A percentile compares a stretch with the other conserved stretches of the same genome.
These are phyloP conservation scores for Donacobius atricapilla DNA, from an alignment of 2,113 vertebrate species.

Conservation along the genomic window DNA sequence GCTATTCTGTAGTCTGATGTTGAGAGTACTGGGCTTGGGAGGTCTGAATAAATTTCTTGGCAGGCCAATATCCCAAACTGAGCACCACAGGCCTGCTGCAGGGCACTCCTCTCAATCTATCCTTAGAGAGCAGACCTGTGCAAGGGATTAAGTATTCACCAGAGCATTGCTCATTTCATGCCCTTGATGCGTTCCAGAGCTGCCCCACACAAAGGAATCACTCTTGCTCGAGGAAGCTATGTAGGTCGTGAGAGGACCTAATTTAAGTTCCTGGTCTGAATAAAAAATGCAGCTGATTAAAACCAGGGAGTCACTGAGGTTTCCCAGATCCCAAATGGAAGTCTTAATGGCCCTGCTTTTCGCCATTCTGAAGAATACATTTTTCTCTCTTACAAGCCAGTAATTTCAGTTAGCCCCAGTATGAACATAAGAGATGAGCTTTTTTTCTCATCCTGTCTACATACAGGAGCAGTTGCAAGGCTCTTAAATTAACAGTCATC, in stretches of 20 bases:
- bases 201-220: neutral
- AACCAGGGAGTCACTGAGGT: neutral
- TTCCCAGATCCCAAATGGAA: slow-evolving; percentile 9
- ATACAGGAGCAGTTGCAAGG: neutral
- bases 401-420: neutral
- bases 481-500: neutral
- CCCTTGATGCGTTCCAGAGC: slow-evolving; percentile 16
- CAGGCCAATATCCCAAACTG: neutral
- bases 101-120: neutral
- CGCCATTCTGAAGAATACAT: neutral
- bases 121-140: neutral
- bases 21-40: neutral
- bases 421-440: neutral
- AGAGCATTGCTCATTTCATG: neutral
- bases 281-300: slow-evolving; percentile 28
- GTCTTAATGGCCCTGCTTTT: neutral
- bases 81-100: neutral
- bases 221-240: neutral
- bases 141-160: neutral
- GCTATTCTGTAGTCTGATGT: neutral
- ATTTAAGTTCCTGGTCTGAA: slow-evolving; percentile 1
- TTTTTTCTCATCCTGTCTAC: neutral
- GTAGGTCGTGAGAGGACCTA: neutral
- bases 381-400: neutral
- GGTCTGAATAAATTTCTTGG: neutral